Evolutionary conservation across 2,113 vertebrate genomes (phyloP), one percentile per base, ranked within the genome.

Genomic region (Heterochromis multidens): DNA sequence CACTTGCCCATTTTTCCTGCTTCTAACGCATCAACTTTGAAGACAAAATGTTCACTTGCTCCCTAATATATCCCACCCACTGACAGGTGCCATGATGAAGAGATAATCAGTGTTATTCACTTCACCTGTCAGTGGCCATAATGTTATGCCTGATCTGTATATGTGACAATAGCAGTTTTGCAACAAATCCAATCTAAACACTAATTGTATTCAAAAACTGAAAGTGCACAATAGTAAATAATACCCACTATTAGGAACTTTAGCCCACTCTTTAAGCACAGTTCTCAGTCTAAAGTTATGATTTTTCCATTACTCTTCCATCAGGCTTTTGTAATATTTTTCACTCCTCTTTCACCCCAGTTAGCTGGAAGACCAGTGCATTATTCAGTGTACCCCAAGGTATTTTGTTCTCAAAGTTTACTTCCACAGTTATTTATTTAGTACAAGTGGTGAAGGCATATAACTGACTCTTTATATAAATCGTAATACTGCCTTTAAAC

Each of bases 261-360:
- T 25, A 67, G 37, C 37, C 63, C 35, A 43, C 35, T 67, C n/a
- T 43, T 3, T 27, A 46, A 46, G 14, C 13, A 23, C 16, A 70
- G 7, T 0, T 43, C 63, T 43, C 3, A 1, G 0, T 67, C 37
- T 43, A 67, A 43, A 43, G n/a, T 23, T 43, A 67, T 67, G 16
- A 43, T 10, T 14, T 43, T 67, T 43, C 63, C n/a, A 25, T 6
- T 67, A 67, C 13, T 10, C 63, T 70, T 70, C 37, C 31, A 35
- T 63, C 61, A 23, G 61, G 19, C 35, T 31, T 63, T 37, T 63
- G 31, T 13, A 62, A 37, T 37, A 63, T 37, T 63, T 63, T 63
- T 63, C 61, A 37, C 33, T 31, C 19, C 35, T 46, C 43, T 46
- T 46, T 1, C 2, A 46, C 13, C 13, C 43, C 43, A 46, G 12